Evolutionary conservation across 2,888 invertebrate species (phyloP).

Genomic region (Nomada goodeniana): DNA sequence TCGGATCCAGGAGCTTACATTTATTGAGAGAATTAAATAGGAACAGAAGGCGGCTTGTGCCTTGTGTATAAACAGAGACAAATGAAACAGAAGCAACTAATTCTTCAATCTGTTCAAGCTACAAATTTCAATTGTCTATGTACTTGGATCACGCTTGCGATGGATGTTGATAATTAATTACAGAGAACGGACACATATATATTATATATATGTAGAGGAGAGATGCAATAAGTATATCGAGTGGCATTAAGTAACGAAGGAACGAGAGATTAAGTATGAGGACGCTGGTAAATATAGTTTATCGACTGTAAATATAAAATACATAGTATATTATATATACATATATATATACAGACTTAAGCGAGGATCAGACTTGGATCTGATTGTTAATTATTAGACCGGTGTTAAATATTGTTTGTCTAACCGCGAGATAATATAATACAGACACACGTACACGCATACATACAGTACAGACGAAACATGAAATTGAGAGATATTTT

Average conservation of each 20-base stretch:
- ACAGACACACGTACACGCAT: background rate
- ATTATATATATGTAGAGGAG: conserved; percentile 44
- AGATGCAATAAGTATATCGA: conserved; percentile 76
- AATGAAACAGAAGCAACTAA: background rate
- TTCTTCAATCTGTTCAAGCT: background rate
- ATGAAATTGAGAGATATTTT: conserved; percentile 8
- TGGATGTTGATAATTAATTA: conserved; percentile 24
- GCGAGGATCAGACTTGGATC: conserved; percentile 25
- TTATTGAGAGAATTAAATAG: background rate
- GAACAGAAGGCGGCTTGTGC: conserved; percentile 50
- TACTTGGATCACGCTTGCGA: conserved; percentile 37
- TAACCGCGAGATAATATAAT: conserved; percentile 4
- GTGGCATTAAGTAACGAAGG: conserved; percentile 75
- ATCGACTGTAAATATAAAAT: conserved; percentile 60
- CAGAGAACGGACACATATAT: conserved; percentile 12
- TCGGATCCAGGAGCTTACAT: background rate
- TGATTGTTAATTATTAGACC: conserved; percentile 45
- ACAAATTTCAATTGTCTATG: background rate
- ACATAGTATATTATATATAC: conserved; percentile 16
- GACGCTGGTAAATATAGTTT: conserved; percentile 57
- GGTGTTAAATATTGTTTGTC: conserved; percentile 49
- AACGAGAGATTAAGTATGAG: conserved; percentile 34
- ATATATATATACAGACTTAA: conserved; percentile 46
- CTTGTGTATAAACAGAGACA: conserved; percentile 45
- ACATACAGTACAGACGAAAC: background rate